phyloP scores from a whole-genome alignment of 2,888 invertebrate species.

The Diaphora mendica region DNA sequence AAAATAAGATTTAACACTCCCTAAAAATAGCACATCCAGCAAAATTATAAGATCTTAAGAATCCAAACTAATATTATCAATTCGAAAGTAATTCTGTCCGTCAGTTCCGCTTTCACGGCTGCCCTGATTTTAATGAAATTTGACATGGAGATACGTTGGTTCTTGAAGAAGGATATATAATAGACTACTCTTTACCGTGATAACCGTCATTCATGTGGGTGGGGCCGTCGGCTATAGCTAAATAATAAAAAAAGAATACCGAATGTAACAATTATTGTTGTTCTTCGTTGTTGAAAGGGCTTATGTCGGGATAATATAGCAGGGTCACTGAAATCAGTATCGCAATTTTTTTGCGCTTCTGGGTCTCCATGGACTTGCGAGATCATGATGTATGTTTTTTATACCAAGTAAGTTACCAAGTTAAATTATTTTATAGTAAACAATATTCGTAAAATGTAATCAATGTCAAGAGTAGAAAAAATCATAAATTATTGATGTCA shows the following conservation, averaged over 20 bases:
- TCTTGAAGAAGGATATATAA: too few species aligned
- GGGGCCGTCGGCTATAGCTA: background rate
- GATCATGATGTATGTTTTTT: background rate
- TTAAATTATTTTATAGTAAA: background rate
- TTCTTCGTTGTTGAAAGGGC: constrained; percentile 9
- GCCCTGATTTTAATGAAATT: too few species aligned
- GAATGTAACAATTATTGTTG: constrained; percentile 13
- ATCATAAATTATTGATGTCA: background rate
- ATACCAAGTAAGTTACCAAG: background rate
- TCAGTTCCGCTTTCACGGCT: too few species aligned
- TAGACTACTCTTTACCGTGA: too few species aligned
- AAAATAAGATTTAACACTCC: background rate
- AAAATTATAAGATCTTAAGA: background rate
- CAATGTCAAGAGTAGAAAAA: background rate
- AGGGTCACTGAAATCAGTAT: constrained; percentile 11
- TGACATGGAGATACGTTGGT: too few species aligned
- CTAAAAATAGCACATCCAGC: too few species aligned
- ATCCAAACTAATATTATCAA: too few species aligned
- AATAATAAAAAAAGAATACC: constrained; percentile 7
- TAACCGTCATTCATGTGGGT: too few species aligned
- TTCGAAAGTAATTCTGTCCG: too few species aligned
- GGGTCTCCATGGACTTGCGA: background rate
- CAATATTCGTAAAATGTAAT: constrained; percentile 1
- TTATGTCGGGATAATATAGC: background rate
- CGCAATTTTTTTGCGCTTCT: background rate